Evolutionary conservation across 2,888 invertebrate genomes (phyloP).

Genomic region (Dromius quadrimaculatus): DNA sequence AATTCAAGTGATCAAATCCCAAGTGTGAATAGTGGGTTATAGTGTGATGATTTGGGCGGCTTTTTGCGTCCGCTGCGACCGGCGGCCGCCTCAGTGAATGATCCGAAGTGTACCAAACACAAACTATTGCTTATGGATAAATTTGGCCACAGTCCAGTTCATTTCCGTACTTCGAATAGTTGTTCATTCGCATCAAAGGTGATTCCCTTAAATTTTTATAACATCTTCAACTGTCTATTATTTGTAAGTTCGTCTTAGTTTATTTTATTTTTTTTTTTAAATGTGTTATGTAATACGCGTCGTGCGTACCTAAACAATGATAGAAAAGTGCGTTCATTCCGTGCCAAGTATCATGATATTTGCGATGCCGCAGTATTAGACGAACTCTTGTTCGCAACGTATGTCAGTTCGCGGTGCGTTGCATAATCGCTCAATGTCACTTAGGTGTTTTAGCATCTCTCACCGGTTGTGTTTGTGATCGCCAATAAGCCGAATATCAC

Average conservation of each 20-base stretch:
- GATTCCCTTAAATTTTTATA: no score
- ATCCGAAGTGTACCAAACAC: not conserved
- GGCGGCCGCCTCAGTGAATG: not conserved
- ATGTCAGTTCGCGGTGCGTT: slow-evolving; percentile 35
- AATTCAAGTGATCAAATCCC: no score
- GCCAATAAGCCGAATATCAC: not conserved
- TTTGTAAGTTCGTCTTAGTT: not conserved
- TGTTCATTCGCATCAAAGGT: slow-evolving; percentile 51
- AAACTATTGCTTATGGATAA: slow-evolving; percentile 49
- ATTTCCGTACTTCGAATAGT: slow-evolving; percentile 47
- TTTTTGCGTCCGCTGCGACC: not conserved
- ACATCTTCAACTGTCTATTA: no score
- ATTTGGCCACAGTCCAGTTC: slow-evolving; percentile 48
- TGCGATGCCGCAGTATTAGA: not conserved
- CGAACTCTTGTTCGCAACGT: slow-evolving; percentile 5
- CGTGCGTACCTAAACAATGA: not conserved
- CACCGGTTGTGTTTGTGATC: not conserved
- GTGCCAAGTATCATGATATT: slow-evolving; percentile 24
- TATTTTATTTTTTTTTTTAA: not conserved
- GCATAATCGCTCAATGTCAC: slow-evolving; percentile 52
- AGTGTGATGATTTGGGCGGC: not conserved
- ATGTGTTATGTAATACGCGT: not conserved
- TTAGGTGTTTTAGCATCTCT: slow-evolving; percentile 37
- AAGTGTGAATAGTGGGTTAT: not conserved
- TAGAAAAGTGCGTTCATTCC: slow-evolving; percentile 39